A percentile compares a stretch with the other conserved stretches of the same genome.
Evolutionary conservation across 2,797 vertebrate species (phyloP).

Genomic region (Parauchenoglanis ngamensis): DNA sequence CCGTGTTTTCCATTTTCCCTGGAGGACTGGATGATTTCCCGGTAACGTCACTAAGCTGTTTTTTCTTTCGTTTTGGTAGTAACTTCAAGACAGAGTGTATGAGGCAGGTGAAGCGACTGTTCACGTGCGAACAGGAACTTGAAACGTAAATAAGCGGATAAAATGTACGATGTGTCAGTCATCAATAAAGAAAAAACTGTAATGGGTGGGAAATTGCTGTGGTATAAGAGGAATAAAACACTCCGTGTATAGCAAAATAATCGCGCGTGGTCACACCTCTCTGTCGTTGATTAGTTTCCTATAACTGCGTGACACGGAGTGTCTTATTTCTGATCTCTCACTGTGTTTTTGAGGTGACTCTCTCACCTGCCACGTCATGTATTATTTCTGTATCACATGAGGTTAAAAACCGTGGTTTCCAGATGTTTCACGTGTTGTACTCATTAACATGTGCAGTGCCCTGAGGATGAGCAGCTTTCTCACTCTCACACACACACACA

Average conservation of each 20-base stretch:
- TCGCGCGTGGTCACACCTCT: background rate
- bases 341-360: background rate
- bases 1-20: background rate
- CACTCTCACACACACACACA: conserved; percentile 52
- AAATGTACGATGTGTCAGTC: background rate
- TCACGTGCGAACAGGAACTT: background rate
- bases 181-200: background rate
- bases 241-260: background rate
- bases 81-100: too few relatives aligned
- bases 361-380: background rate
- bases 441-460: conserved; percentile 21
- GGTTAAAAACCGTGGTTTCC: background rate
- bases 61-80: too few relatives aligned
- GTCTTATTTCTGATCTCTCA: background rate
- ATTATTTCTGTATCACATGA: background rate
- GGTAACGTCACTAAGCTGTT: too few relatives aligned
- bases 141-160: background rate
- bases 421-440: background rate
- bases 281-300: background rate
- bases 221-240: background rate
- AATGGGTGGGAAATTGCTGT: background rate
- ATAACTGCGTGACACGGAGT: background rate
- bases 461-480: conserved; percentile 52
- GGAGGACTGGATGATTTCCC: too few relatives aligned
- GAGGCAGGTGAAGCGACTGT: background rate